phyloP scores from a whole-genome alignment of 2,113 vertebrate species.

The Chascanopsetta lugubris region DNA sequence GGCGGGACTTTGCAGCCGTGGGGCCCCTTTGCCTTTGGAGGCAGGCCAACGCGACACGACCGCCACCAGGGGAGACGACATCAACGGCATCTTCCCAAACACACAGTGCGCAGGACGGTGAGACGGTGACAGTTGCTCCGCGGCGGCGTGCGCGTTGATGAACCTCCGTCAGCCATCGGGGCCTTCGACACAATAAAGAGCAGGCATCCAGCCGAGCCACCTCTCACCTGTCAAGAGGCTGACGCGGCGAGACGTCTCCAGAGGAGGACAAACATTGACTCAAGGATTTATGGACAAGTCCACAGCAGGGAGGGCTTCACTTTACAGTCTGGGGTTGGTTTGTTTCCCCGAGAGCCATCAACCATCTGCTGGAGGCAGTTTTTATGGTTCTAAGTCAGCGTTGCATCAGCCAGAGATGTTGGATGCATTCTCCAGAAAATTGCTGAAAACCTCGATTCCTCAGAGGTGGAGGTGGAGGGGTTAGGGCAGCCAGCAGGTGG shows the following conservation, averaged over 20 bases:
- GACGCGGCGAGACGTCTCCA: constrained; percentile 14
- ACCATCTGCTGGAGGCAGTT: constrained; percentile 35
- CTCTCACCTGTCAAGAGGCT: constrained; percentile 19
- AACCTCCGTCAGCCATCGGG: background rate
- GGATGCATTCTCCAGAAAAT: background rate
- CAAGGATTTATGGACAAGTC: constrained; percentile 33
- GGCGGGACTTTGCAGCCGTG: background rate
- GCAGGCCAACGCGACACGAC: too few species aligned
- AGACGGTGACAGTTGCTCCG: constrained; percentile 10
- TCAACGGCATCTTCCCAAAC: background rate
- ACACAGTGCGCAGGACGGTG: background rate
- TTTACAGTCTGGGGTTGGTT: constrained; percentile 28
- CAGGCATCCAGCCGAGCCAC: background rate
- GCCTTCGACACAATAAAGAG: constrained; percentile 9
- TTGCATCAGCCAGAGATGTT: background rate
- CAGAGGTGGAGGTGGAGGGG: too few species aligned
- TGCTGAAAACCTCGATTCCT: background rate
- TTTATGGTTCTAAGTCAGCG: constrained; percentile 24
- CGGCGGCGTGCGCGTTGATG: background rate
- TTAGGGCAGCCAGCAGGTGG: too few species aligned
- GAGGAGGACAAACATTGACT: constrained; percentile 49
- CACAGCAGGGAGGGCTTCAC: constrained; percentile 27
- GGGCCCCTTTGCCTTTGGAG: too few species aligned
- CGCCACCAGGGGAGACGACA: too few species aligned
- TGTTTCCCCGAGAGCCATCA: constrained; percentile 32